phyloP scores from a whole-genome alignment of 2,113 vertebrate genomes.

The Donacobius atricapilla region DNA sequence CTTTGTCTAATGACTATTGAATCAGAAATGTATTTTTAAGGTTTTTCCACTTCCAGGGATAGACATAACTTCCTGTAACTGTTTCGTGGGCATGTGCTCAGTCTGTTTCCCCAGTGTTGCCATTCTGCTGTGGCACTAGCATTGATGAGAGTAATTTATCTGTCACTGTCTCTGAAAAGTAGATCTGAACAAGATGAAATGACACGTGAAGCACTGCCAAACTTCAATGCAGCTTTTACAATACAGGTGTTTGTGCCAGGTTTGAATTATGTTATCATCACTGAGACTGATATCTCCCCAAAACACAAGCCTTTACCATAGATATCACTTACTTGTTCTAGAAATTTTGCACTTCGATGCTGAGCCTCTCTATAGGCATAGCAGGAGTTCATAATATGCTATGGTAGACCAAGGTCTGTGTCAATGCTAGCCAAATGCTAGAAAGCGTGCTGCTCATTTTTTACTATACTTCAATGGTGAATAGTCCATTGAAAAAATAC shows the following conservation, averaged over 20 bases:
- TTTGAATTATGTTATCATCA: not conserved
- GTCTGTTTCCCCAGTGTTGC: not conserved
- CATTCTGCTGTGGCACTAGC: not conserved
- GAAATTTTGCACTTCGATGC: not conserved
- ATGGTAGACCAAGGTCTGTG: not conserved
- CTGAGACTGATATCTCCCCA: not conserved
- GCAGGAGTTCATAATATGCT: not conserved
- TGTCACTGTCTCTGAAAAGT: not conserved
- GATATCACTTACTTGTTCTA: not conserved
- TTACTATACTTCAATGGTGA: not conserved
- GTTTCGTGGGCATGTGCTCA: not conserved
- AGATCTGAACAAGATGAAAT: not conserved
- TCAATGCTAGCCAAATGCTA: not conserved
- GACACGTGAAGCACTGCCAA: not conserved
- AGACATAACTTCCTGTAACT: not conserved
- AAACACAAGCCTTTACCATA: not conserved
- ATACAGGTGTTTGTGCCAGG: not conserved
- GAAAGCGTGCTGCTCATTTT: not conserved
- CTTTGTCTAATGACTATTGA: not conserved
- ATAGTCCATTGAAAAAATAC: not conserved
- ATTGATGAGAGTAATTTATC: not conserved
- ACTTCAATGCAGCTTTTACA: not conserved
- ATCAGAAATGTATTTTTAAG: not conserved
- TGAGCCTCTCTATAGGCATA: not conserved
- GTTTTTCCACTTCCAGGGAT: not conserved